These are phyloP conservation scores for Aleiodes leptofemur DNA, from an alignment of 2,888 invertebrate genomes.

Conservation along the genomic window DNA sequence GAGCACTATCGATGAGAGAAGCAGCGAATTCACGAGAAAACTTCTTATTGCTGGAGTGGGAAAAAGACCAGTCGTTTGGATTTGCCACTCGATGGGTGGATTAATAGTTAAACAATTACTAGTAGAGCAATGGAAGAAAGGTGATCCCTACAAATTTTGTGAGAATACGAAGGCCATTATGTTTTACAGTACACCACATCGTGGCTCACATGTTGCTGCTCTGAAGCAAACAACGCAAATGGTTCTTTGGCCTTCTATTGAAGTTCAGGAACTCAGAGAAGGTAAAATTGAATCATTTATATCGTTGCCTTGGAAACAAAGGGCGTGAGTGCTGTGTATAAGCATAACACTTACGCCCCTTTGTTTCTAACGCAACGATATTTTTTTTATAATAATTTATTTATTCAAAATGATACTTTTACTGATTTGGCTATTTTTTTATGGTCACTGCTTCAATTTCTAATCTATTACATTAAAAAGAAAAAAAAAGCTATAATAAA, in stretches of 20 bases:
- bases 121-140: constrained; percentile 79
- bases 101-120: constrained; percentile 92
- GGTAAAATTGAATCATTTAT: constrained; percentile 73
- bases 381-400: too few relatives aligned
- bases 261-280: constrained; percentile 88
- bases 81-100: constrained; percentile 98
- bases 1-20: constrained; percentile 81
- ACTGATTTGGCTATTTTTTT: too few relatives aligned
- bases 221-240: constrained; percentile 86
- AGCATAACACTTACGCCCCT: too few relatives aligned
- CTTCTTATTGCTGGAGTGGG: constrained; percentile 88
- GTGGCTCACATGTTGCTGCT: constrained; percentile 87
- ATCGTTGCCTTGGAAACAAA: too few relatives aligned
- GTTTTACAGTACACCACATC: constrained; percentile 94
- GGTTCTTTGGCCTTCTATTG: constrained; percentile 90
- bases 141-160: constrained; percentile 79
- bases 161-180: constrained; percentile 87
- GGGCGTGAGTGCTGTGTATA: too few relatives aligned
- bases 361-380: too few relatives aligned
- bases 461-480: too few relatives aligned
- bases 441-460: too few relatives aligned
- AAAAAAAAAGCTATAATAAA: too few relatives aligned
- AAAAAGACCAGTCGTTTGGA: constrained; percentile 89
- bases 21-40: constrained; percentile 81
- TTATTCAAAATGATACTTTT: too few relatives aligned